Base-by-base conservation (phyloP, 2,888 invertebrate genomes). In the Leptogaster cylindrica region DNA sequence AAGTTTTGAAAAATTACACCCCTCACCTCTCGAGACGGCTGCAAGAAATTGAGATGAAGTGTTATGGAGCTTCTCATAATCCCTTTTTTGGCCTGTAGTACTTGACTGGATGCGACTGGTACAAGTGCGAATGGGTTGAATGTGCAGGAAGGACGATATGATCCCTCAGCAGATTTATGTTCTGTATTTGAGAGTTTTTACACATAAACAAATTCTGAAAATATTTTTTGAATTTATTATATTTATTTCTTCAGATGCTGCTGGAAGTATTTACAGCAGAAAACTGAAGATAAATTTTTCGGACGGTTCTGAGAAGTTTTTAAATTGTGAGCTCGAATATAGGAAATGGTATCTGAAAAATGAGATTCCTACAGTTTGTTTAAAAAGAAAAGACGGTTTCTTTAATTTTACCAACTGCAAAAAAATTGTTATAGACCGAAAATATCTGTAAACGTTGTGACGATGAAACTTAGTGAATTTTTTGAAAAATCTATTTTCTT, bases 31-130 rank as follows among this genome's bases (percentile, higher is more conserved):
- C 39, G 14, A 39, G 31, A 20, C 10, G 52, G 52, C 31, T 31
- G 52, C 18, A 5, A 33, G 52, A 52, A 52, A 52, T 52, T 52
- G 52, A 52, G 52, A 52, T 31, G 16, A 31, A 52, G 52, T 52
- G 28, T 52, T 52, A 52, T 52, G 52, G 52, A 52, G 52, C 31
- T 52, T 52, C 33, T 33, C 33, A 52, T 52, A 52, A 52, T 52
- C n/a, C n/a, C n/a, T n/a, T n/a, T 52, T 52, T 52, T 52, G 16
- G 31, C 28, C 33, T 33, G 31, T 52, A 52, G 31, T 18, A 14
- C 31, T 52, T 33, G 33, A 28, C 28, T 52, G 18, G 52, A 33
- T n/a, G n/a, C n/a, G n/a, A n/a, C n/a, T n/a, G 12, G 20, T 52
- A 18, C 31, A 33, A 52, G 31, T 16, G 20, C 28, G 28, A 52